Conservation (phyloP, 2,797 vertebrate species). For the Aeoliscus strigatus region DNA sequence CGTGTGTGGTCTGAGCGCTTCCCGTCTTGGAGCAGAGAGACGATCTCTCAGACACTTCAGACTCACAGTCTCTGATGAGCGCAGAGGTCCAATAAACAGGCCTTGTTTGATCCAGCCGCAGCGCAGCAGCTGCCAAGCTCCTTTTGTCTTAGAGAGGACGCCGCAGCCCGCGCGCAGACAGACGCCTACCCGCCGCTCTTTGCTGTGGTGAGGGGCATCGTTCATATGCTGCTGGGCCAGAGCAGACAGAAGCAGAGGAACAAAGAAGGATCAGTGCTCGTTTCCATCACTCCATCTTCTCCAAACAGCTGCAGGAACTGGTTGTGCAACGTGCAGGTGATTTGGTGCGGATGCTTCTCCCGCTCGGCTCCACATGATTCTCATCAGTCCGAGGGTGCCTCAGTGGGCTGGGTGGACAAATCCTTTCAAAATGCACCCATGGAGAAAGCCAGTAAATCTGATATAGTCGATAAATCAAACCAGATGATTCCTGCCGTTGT, state of each 20-base stretch:
- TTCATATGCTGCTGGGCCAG: constrained; percentile 63
- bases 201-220: constrained; percentile 56
- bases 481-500: constrained; percentile 43
- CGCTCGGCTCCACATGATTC: constrained; percentile 51
- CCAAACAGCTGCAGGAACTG: constrained; percentile 28
- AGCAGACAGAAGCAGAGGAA: constrained; percentile 11
- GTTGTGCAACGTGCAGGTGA: constrained; percentile 59
- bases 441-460: constrained; percentile 31
- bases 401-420: constrained; percentile 38
- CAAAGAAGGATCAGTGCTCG: too few relatives aligned
- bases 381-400: constrained; percentile 44
- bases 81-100: constrained; percentile 72
- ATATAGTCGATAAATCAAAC: constrained; percentile 50
- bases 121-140: constrained; percentile 70
- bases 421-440: constrained; percentile 42
- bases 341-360: constrained; percentile 39
- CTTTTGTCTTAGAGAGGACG: constrained; percentile 72
- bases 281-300: constrained; percentile 29
- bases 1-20: constrained; percentile 70
- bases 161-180: constrained; percentile 67
- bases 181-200: constrained; percentile 60
- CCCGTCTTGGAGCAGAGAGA: constrained; percentile 54
- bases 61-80: constrained; percentile 55
- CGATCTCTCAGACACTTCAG: constrained; percentile 66
- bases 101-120: constrained; percentile 69